Evolutionary conservation across 2,888 invertebrate species (phyloP).

Genomic region (Eueremaeus valkanovi): DNA sequence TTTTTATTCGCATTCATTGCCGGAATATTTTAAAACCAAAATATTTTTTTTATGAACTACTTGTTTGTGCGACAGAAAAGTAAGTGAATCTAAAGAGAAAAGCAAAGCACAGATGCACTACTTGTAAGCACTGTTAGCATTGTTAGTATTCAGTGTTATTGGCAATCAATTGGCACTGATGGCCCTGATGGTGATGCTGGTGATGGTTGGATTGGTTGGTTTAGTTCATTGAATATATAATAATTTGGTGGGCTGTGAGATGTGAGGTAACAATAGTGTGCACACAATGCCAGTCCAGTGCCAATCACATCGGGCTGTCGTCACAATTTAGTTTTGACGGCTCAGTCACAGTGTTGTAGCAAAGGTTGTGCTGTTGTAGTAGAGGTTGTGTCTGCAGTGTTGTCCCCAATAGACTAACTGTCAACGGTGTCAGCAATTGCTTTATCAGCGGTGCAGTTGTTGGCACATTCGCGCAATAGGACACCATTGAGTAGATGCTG

Average conservation of each 20-base stretch:
- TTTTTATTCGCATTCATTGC: neutral
- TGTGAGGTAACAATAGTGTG: conserved; percentile 23
- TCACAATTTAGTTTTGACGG: conserved; percentile 25
- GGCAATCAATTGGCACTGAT: conserved; percentile 17
- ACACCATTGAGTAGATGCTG: conserved; percentile 32
- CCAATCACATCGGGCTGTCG: no score
- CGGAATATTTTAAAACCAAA: neutral
- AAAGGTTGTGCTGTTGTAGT: no score
- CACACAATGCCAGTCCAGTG: conserved; percentile 12
- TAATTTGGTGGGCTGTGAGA: conserved; percentile 25
- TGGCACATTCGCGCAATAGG: conserved; percentile 21
- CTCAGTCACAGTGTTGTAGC: neutral
- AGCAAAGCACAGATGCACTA: conserved; percentile 4
- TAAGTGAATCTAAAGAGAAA: neutral
- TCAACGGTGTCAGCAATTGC: conserved; percentile 30
- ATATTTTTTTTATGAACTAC: neutral
- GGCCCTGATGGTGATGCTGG: neutral
- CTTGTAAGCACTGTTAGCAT: no score
- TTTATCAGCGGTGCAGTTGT: conserved; percentile 7
- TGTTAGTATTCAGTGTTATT: neutral
- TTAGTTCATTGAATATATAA: conserved; percentile 31
- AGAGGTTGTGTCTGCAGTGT: neutral
- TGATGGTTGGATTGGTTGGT: conserved; percentile 14
- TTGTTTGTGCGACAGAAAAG: neutral
- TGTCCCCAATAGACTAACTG: conserved; percentile 28